These are phyloP conservation scores for Aphelocoma coerulescens DNA, from an alignment of 2,113 vertebrate genomes.

Conservation along the genomic window DNA sequence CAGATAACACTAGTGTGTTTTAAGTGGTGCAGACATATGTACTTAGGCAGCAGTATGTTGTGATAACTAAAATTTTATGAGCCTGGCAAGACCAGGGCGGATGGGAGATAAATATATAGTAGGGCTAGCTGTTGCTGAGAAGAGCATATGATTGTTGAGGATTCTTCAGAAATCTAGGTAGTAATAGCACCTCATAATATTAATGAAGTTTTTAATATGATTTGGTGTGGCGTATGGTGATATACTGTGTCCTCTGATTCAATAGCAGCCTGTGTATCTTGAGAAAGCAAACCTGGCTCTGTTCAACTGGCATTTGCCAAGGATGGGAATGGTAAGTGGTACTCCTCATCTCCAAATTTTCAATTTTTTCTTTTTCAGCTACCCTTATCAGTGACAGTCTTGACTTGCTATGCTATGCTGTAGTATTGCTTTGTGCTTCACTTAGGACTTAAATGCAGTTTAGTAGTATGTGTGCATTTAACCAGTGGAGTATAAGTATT, in stretches of 20 bases:
- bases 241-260: background rate
- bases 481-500: background rate
- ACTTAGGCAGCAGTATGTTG: background rate
- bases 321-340: background rate
- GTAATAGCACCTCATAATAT: background rate
- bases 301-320: background rate
- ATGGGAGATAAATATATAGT: background rate
- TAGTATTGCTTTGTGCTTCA: background rate
- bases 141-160: background rate
- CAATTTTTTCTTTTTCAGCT: background rate
- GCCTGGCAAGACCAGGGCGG: background rate
- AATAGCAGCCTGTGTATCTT: background rate
- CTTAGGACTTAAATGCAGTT: background rate
- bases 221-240: background rate
- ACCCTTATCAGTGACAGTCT: background rate
- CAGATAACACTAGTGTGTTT: rapidly evolving
- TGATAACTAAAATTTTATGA: background rate
- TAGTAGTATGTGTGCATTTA: background rate
- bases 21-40: background rate
- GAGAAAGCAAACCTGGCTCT: background rate
- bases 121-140: background rate
- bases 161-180: background rate
- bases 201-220: background rate
- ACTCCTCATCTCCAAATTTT: background rate
- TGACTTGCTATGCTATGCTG: background rate